phyloP scores from a whole-genome alignment of 2,797 vertebrate genomes.

The Sebastes steindachneri region DNA sequence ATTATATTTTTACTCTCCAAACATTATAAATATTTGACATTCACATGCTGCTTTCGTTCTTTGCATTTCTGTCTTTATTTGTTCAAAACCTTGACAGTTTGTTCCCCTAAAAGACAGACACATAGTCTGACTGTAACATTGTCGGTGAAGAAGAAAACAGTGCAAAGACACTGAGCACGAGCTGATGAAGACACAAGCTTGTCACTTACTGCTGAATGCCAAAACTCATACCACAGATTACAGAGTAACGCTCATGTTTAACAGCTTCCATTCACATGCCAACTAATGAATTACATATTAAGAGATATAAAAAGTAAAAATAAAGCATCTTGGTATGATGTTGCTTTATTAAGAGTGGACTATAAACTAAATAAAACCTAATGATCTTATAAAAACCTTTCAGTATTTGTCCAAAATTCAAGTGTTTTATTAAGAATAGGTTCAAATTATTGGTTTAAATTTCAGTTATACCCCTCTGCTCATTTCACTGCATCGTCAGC shows the following conservation, averaged over 20 bases:
- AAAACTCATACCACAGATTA: not conserved
- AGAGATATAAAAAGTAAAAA: not conserved
- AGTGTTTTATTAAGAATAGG: not conserved
- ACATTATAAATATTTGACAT: not conserved
- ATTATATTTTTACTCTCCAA: not conserved
- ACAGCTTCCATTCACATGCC: not conserved
- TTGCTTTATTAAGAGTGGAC: not conserved
- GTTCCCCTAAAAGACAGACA: not conserved
- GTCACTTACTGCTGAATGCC: not conserved
- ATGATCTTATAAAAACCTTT: not conserved
- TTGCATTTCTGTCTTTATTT: not conserved
- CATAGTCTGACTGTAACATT: not conserved
- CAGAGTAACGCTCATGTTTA: not conserved
- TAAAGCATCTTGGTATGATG: not conserved
- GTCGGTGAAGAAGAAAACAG: not conserved
- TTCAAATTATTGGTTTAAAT: not conserved
- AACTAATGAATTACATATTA: not conserved
- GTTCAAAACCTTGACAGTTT: not conserved
- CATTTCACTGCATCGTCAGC: not conserved
- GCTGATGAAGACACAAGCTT: not conserved
- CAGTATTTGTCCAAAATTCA: not conserved
- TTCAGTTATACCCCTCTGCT: not conserved
- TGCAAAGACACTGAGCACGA: not conserved
- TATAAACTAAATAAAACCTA: not conserved
- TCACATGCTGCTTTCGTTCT: not conserved